Base-by-base conservation (phyloP, 1,140 invertebrate genomes). In the Tribolium castaneum region DNA sequence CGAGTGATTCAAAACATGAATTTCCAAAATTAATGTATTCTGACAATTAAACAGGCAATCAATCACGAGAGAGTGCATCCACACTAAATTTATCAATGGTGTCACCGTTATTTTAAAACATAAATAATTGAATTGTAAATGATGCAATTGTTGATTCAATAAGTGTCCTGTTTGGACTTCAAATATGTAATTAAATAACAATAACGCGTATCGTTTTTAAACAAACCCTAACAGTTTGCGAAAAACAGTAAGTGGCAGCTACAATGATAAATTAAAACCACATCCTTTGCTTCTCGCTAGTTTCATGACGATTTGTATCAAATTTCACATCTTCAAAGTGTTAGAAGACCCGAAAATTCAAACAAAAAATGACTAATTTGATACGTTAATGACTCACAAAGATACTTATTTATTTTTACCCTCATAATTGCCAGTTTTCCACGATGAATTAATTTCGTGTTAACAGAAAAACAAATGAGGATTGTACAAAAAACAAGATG, bases 41-140 rank as follows among this genome's bases (percentile, higher is more conserved):
- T 59, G 16, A 14, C 16, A 59, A 59, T 19, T 59, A 19, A 59
- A 59, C 14, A 22, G n/a, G 19, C 54, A n/a, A 16, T 52, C 51
- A 52, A 52, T 52, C 16, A 16, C 51, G 13, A 52, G 5, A 16
- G 51, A 52, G 51, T 59, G 54, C 54, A 59, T 22, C 10, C n/a
- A 66, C 39, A 66, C 59, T 66, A 66, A 66, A 66, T 35, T 66
- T 66, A 35, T 35, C 59, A 66, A 35, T 66, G 59, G 59, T 66
- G 59, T 66, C 59, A 66, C n/a, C 10, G 30, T 66, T 14, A 66
- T 66, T 66, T 34, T 66, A 35, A 66, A 13, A 66, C 59, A 66
- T 66, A 25, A 35, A 35, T 66, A 66, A 66, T 66, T 66, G 59
- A 66, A 66, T 66, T 66, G 59, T 66, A 66, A 66, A 66, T 35